Evolutionary conservation across 1,140 invertebrate species (phyloP).

Genomic region (Drepana arcuata): DNA sequence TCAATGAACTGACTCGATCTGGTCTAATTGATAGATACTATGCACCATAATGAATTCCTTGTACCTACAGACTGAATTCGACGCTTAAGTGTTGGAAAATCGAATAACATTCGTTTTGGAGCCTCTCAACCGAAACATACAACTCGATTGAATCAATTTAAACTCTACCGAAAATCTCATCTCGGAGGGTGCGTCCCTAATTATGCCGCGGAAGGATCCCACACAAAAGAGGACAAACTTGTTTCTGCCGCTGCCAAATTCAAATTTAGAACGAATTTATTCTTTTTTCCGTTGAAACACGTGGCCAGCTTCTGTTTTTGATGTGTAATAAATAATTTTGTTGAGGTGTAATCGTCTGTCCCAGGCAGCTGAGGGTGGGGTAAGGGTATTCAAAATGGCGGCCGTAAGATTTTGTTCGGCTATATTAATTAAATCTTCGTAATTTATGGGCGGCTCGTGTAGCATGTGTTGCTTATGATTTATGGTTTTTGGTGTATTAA

Average conservation of each 20-base stretch:
- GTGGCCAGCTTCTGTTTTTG: too few species aligned
- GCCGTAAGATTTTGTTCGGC: conserved; percentile 66
- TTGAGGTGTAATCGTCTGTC: conserved; percentile 63
- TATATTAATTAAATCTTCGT: conserved; percentile 70
- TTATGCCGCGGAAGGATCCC: conserved; percentile 61
- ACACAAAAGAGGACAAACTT: conserved; percentile 47
- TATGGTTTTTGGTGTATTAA: conserved; percentile 50
- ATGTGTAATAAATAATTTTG: conserved; percentile 26
- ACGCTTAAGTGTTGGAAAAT: conserved; percentile 4
- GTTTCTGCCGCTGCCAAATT: conserved; percentile 17
- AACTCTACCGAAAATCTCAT: conserved; percentile 59
- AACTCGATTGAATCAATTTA: conserved; percentile 69
- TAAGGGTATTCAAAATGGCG: conserved; percentile 62
- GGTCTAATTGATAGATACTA: too few species aligned
- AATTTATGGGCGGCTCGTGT: conserved; percentile 54
- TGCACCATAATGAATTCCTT: not conserved
- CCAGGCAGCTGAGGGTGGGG: conserved; percentile 38
- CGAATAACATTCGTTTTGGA: conserved; percentile 17
- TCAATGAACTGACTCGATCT: too few species aligned
- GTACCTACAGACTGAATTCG: not conserved
- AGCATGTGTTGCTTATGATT: conserved; percentile 50
- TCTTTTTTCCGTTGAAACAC: conserved; percentile 9
- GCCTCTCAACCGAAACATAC: conserved; percentile 51
- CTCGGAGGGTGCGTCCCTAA: conserved; percentile 60
- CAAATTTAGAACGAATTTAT: conserved; percentile 9